Evolutionary conservation across 1,140 invertebrate genomes (phyloP), one percentile per base, ranked within the genome.

Genomic region (Dendroctonus ponderosae): DNA sequence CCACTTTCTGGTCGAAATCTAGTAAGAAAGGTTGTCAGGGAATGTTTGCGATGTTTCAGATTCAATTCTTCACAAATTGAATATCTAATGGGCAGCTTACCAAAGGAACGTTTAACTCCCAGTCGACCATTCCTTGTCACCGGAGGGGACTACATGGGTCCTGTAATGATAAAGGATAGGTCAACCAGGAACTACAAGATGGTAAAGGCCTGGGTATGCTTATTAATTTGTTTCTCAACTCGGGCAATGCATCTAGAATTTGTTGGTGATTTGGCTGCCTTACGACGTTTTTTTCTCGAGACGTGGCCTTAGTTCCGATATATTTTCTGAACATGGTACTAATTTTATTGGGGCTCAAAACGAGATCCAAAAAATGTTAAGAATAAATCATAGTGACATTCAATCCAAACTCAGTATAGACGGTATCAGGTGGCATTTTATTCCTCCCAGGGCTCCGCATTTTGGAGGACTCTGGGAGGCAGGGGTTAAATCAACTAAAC

Each of bases 211-310:
- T 82, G 80, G 51, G 0, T 65, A 8, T 42, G 50, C 40, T 7
- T 63, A 5, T 63, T 54, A 53, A 59, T 79, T 5, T 81, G 78
- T 71, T 58, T 77, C 11, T 52, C 67, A 0, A 74, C 74, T 0
- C 72, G 72, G 38, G 77, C 79, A 0, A 69, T 80, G n/a, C 80
- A 81, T 59, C 54, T 82, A 11, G 79, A 82, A 68, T 11, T 78
- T 6, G 76, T 78, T 0, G 52, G 58, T 3, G 72, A 79, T 66
- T 41, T 80, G 0, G 54, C 67, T 48, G 65, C 72, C 9, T 73
- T 80, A 9, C 50, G 54, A 39, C 54, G 75, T 41, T 80, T 80
- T 63, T 26, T 26, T 2, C 26, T 26, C 26, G 26, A 26, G 26
- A 26, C 26, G 3, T 26, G 26, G 26, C 3, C 3, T 26, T 1